Evolutionary conservation across 2,888 invertebrate species (phyloP), one percentile per base, ranked within the genome.

Genomic region (Hirtodrosophila alboralis): DNA sequence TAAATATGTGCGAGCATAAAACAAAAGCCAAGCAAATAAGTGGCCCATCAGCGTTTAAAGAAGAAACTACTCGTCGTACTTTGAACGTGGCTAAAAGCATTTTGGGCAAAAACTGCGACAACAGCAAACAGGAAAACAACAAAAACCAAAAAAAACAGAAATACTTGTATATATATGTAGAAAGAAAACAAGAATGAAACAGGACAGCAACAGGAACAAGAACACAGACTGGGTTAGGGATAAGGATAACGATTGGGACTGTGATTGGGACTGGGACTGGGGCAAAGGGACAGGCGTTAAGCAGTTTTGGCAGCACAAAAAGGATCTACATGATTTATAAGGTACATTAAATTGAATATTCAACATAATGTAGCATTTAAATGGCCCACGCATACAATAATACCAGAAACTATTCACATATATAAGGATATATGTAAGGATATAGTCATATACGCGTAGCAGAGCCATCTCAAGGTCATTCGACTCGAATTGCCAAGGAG

Each of bases 291-390:
- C 14, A 45, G 62, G 57, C 53, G 53, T 51, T 70, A 62, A 69
- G 52, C 52, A 61, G 51, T 48, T 23, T 28, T 34, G 47, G 60
- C 47, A 54, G 26, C 27, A 52, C 57, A 60, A 65, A 65, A 70
- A 68, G 72, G 64, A 66, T 77, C 84, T 84, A 72, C 72, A 79
- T 84, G 79, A 79, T 79, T 79, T 84, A 80, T 84, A 80, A 80
- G 79, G 61, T 66, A 84, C 79, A 80, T 84, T 80, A 80, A 80
- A 79, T 79, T 79, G 79, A 79, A 79, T 79, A 83, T 79, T 83
- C 84, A 79, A 79, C 84, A 79, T 79, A 83, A 79, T 79, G 79
- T 79, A 68, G 80, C 77, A 79, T 79, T 79, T 79, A 79, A 83
- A 83, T 79, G 76, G 74, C 71, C 72, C 74, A 64, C 58, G 65